Conservation (phyloP, 2,888 invertebrate species). For the Ommatoiulus sabulosus region DNA sequence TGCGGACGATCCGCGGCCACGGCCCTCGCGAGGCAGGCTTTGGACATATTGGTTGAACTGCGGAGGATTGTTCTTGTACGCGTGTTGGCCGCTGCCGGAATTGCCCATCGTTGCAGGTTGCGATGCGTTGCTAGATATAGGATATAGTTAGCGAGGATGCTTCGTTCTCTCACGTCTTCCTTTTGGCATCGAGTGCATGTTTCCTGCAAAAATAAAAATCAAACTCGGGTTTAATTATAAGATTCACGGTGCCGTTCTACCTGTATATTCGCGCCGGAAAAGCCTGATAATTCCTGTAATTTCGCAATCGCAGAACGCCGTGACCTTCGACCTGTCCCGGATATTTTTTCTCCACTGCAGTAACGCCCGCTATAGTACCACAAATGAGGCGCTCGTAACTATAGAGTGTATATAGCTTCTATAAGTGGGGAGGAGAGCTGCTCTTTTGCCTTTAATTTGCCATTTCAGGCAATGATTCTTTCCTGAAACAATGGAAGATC, state of each 20-base stretch:
- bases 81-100: conserved; percentile 11
- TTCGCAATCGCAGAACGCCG: neutral
- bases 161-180: neutral
- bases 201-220: neutral
- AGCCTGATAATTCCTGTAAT: conserved; percentile 26
- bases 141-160: neutral
- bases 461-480: conserved; percentile 7
- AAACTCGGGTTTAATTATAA: neutral
- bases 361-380: neutral
- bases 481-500: neutral
- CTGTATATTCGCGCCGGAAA: neutral
- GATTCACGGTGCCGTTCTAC: neutral
- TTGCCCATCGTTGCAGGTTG: neutral
- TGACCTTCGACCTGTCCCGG: neutral
- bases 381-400: neutral
- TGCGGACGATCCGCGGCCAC: conserved; percentile 41
- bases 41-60: conserved; percentile 51
- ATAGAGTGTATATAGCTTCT: too few species aligned
- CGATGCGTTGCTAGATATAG: neutral
- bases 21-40: conserved; percentile 49
- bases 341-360: neutral
- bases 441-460: neutral
- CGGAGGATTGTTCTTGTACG: conserved; percentile 55
- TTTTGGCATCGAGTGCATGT: neutral
- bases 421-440: neutral